These are phyloP conservation scores for Eunapius fragilis DNA, from an alignment of 37 sponge, comb jelly and placozoan genomes.

Conservation along the genomic window DNA sequence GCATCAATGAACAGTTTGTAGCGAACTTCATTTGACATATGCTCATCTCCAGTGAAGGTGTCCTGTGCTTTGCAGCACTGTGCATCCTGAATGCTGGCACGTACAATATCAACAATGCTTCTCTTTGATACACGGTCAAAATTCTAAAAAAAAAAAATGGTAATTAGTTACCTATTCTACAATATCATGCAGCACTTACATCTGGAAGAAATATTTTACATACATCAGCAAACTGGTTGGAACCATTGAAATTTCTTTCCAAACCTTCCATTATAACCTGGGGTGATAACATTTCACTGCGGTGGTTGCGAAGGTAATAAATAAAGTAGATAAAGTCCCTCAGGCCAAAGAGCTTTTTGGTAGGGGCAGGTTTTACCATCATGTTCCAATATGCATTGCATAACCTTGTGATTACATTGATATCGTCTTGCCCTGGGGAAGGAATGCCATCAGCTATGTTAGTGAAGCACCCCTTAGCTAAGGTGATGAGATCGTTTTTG, in stretches of 20 bases:
- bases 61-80: conserved; percentile 20
- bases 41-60: conserved; percentile 9
- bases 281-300: conserved; percentile 29
- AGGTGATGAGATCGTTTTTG: background rate
- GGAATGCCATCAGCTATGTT: background rate
- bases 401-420: conserved; percentile 42
- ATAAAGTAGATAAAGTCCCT: conserved; percentile 92
- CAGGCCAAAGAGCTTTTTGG: conserved; percentile 72
- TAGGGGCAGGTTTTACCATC: conserved; percentile 34
- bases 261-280: conserved; percentile 72
- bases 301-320: conserved; percentile 71
- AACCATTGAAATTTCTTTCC: conserved; percentile 92
- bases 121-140: conserved; percentile 23
- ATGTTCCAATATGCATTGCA: conserved; percentile 51
- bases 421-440: conserved; percentile 35
- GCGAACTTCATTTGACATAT: conserved; percentile 43
- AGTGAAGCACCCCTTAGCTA: background rate
- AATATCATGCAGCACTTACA: conserved; percentile 6
- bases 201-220: conserved; percentile 43
- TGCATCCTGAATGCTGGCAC: conserved; percentile 55
- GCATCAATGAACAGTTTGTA: conserved; percentile 56
- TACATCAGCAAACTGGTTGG: conserved; percentile 51
- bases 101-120: conserved; percentile 52
- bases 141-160: background rate
- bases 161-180: background rate